phyloP scores from a whole-genome alignment of 2,888 invertebrate genomes.

The Habrosyne pyritoides region DNA sequence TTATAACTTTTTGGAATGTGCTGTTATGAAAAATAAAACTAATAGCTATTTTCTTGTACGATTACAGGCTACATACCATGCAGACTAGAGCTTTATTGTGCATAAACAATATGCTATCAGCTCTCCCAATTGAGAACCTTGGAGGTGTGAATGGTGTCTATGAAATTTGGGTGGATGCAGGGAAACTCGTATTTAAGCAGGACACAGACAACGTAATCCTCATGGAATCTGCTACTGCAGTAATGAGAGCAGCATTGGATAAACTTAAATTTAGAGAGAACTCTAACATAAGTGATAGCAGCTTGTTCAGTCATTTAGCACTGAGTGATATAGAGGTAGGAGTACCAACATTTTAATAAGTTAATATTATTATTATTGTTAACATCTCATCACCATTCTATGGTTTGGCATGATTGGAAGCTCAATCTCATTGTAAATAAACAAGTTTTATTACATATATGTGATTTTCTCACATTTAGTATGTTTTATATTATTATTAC shows the following conservation, averaged over 20 bases:
- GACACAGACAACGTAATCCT: constrained; percentile 77
- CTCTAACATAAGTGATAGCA: constrained; percentile 51
- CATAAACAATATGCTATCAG: constrained; percentile 87
- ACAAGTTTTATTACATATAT: no score
- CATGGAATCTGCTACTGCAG: constrained; percentile 88
- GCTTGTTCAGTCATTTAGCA: constrained; percentile 82
- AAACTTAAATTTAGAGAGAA: constrained; percentile 82
- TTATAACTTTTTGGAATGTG: no score
- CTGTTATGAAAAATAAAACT: not conserved
- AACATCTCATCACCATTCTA: no score
- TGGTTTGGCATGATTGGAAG: no score
- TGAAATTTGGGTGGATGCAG: constrained; percentile 87
- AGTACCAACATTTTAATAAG: not conserved
- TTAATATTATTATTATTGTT: constrained; percentile 32
- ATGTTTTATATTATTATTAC: no score
- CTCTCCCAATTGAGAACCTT: constrained; percentile 84
- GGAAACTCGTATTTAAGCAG: constrained; percentile 85
- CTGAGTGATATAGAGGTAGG: constrained; percentile 82
- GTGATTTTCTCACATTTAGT: no score
- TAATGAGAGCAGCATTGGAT: constrained; percentile 89
- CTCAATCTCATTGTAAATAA: no score
- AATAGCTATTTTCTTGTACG: not conserved
- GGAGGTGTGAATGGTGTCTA: constrained; percentile 86
- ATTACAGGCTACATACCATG: constrained; percentile 74
- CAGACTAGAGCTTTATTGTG: constrained; percentile 87